Base-by-base conservation (phyloP, 2,113 vertebrate genomes). In the Heterochromis multidens region DNA sequence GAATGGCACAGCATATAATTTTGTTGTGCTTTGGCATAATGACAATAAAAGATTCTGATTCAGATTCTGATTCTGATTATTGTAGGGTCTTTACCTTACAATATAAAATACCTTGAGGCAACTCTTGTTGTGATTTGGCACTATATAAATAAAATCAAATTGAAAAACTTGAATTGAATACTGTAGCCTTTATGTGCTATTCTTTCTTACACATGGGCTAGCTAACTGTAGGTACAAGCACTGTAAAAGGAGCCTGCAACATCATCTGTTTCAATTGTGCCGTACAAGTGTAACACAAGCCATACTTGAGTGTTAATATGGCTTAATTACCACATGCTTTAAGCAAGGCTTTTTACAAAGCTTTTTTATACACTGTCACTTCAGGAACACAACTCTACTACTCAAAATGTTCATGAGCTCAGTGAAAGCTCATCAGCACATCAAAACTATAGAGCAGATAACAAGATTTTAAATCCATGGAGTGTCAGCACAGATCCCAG, bases 341-440 rank as follows among this genome's bases (percentile, higher is more conserved):
- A 67, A 79, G 40, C 56, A 6, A 17, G 13, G 31, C 67, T 58
- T 79, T 70, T 84, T 80, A 79, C 37, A 33, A 79, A 58, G 82
- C 49, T 4, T 13, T 67, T 88, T 85, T 83, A 80, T 91, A 88
- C 10, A 46, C 23, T 25, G 77, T 54, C 70, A 11, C 12, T 35
- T 56, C 40, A 7, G 56, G 31, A 78, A 37, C 58, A 59, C 40
- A 56, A 61, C 60, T 59, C 12, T 11, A 52, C 33, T 23, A 77
- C 65, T 46, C 27, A 72, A 59, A 6, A 79, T 4, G 57, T 33
- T 12, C 9, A 11, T 2, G 4, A 25, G 77, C 59, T 27, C 46
- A 58, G 49, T 77, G n/a, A 62, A 40, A 80, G 72, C 79, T 86
- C 84, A 77, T 79, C 78, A 58, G 37, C 79, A 85, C 85, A 87